phyloP scores from a whole-genome alignment of 1,140 invertebrate species.

The Neuroterus valhalla region DNA sequence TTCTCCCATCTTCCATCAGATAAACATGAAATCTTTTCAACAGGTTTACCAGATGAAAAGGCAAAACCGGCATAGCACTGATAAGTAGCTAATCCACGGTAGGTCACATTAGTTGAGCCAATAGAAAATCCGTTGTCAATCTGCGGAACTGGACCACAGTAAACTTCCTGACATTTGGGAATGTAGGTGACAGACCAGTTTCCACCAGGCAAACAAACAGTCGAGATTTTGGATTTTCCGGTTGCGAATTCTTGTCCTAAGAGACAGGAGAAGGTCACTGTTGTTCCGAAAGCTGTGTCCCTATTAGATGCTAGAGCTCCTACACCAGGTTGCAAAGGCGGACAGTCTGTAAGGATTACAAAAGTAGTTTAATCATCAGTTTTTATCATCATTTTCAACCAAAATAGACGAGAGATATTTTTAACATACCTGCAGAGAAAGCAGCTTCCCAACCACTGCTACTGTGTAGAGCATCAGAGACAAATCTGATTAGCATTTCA shows the following conservation, averaged over 20 bases:
- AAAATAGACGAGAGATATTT: not conserved
- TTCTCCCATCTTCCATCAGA: conserved; percentile 93
- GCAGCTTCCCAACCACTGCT: conserved; percentile 90
- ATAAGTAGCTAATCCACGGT: conserved; percentile 93
- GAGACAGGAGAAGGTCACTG: conserved; percentile 93
- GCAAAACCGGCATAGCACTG: conserved; percentile 98
- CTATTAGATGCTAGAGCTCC: conserved; percentile 92
- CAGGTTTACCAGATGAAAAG: conserved; percentile 90
- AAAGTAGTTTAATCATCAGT: conserved; percentile 3
- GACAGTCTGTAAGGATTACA: conserved; percentile 84
- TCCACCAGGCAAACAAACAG: conserved; percentile 91
- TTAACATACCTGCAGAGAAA: conserved; percentile 88
- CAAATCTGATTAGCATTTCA: conserved; percentile 92
- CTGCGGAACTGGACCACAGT: conserved; percentile 97
- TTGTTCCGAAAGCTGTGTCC: conserved; percentile 93
- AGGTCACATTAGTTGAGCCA: conserved; percentile 95
- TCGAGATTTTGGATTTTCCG: conserved; percentile 88
- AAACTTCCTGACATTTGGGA: conserved; percentile 97
- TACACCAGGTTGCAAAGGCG: conserved; percentile 86
- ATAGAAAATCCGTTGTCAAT: conserved; percentile 98
- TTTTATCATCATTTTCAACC: too few species aligned
- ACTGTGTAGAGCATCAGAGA: conserved; percentile 90
- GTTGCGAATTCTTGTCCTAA: conserved; percentile 96
- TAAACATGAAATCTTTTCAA: conserved; percentile 92
- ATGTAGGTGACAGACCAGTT: conserved; percentile 95